These are phyloP conservation scores for Brachypalpus laphriformis DNA, from an alignment of 2,888 invertebrate genomes.

Conservation along the genomic window DNA sequence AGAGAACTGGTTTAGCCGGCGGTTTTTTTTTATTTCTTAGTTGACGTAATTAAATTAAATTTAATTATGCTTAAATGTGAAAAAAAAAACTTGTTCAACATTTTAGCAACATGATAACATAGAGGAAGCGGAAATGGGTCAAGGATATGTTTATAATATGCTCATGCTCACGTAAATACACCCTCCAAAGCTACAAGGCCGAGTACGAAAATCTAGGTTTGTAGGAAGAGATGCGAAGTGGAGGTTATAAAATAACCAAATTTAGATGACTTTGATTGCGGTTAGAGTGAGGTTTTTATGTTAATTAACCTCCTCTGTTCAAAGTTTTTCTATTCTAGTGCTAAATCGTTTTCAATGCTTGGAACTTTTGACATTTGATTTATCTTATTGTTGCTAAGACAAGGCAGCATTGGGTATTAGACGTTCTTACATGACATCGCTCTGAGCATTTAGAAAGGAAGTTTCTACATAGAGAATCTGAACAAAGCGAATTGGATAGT, in stretches of 20 bases:
- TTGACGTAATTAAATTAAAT: background rate
- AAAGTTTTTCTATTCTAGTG: background rate
- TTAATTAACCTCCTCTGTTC: background rate
- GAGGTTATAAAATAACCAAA: background rate
- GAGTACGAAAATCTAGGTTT: background rate
- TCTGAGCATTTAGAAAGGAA: too few species aligned
- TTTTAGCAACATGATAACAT: background rate
- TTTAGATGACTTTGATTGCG: background rate
- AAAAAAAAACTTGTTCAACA: background rate
- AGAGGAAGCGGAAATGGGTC: slow-evolving; percentile 20
- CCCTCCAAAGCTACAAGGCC: background rate
- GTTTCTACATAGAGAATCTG: too few species aligned
- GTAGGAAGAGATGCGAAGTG: background rate
- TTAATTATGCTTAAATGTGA: background rate
- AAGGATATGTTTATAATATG: background rate
- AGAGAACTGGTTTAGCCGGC: slow-evolving; percentile 29
- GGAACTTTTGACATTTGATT: background rate
- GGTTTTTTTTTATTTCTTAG: background rate
- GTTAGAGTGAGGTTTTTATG: background rate
- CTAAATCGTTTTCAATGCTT: too few species aligned
- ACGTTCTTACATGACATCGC: too few species aligned
- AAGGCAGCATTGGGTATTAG: too few species aligned
- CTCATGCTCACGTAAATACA: background rate
- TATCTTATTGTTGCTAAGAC: too few species aligned
- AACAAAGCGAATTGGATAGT: too few species aligned